Evolutionary conservation across 2,797 vertebrate genomes (phyloP).

Genomic region (Ceryle rudis): DNA sequence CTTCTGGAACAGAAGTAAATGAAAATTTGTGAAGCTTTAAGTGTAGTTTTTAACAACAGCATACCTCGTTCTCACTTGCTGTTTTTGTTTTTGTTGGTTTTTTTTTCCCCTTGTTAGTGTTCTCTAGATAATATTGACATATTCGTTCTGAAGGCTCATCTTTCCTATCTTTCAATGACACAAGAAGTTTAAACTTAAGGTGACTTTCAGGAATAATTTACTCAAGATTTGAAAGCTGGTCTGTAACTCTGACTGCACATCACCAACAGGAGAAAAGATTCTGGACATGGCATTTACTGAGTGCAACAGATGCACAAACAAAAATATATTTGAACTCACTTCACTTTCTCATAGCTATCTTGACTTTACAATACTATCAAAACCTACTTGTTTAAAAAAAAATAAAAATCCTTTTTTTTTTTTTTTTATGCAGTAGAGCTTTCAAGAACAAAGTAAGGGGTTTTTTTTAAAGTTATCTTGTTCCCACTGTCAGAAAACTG

Average conservation of each 20-base stretch:
- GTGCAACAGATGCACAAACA: not conserved
- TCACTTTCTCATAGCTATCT: not conserved
- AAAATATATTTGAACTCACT: not conserved
- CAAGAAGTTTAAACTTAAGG: not conserved
- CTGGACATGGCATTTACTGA: not conserved
- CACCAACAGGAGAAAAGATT: not conserved
- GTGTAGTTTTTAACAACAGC: not conserved
- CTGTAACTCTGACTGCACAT: not conserved
- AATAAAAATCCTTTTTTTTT: fast-evolving
- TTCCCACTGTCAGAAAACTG: not conserved
- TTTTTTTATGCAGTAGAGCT: not conserved
- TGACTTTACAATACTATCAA: not conserved
- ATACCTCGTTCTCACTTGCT: not conserved
- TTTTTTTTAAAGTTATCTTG: not conserved
- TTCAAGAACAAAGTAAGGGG: not conserved
- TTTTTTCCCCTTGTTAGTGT: not conserved
- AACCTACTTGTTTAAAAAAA: not conserved
- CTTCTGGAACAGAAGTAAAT: not conserved
- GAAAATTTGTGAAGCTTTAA: not conserved
- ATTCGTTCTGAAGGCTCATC: not conserved
- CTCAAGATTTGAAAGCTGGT: not conserved
- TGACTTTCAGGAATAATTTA: not conserved
- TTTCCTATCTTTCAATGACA: not conserved
- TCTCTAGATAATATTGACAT: not conserved
- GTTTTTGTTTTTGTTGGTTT: too few species aligned